Evolutionary conservation across 2,888 invertebrate species (phyloP).

Genomic region (Athalia cordata): DNA sequence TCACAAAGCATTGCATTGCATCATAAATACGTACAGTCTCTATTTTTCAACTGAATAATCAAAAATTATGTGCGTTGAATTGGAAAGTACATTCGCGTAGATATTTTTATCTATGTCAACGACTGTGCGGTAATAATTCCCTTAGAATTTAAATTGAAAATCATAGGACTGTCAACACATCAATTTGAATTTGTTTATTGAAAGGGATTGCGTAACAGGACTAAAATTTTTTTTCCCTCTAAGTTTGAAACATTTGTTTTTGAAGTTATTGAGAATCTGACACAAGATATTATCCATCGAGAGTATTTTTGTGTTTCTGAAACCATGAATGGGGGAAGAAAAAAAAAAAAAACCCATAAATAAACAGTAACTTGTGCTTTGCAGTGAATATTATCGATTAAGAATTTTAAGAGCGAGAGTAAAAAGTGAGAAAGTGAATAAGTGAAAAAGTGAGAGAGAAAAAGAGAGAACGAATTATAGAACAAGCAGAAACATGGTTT

Average conservation of each 20-base stretch:
- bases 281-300: conserved; percentile 47
- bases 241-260: background rate
- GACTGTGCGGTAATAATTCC: too few relatives aligned
- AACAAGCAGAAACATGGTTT: conserved; percentile 65
- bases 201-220: too few relatives aligned
- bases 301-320: conserved; percentile 54
- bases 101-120: too few relatives aligned
- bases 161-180: too few relatives aligned
- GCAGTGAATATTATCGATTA: conserved; percentile 51
- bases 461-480: conserved; percentile 44
- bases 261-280: conserved; percentile 9
- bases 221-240: too few relatives aligned
- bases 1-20: too few relatives aligned
- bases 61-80: background rate
- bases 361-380: conserved; percentile 48
- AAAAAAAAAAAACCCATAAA: too few relatives aligned
- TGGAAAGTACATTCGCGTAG: background rate
- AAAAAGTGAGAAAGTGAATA: conserved; percentile 48
- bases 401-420: conserved; percentile 50
- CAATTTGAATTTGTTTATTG: too few relatives aligned
- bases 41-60: conserved; percentile 29
- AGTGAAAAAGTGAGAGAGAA: conserved; percentile 39
- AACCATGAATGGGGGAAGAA: conserved; percentile 43
- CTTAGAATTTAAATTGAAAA: too few relatives aligned
- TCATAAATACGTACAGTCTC: conserved; percentile 18